These are phyloP conservation scores for Isotomurus palustris DNA, from an alignment of 2,888 invertebrate species.

Conservation along the genomic window DNA sequence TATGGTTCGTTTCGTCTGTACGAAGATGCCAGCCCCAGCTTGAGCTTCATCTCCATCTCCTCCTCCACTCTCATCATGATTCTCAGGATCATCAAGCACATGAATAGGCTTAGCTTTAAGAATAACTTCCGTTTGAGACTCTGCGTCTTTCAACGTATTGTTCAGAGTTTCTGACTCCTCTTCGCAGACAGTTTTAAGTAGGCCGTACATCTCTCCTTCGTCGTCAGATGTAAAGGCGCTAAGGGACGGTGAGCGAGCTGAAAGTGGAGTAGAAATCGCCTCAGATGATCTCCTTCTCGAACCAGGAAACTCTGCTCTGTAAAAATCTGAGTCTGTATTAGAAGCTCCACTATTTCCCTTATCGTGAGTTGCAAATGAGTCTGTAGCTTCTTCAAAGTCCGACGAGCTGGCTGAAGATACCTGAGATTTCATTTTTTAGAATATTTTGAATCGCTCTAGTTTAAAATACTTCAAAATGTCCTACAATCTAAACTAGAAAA, in stretches of 20 bases:
- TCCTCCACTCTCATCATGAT: not conserved
- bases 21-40: constrained; percentile 19
- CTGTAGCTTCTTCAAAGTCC: constrained; percentile 30
- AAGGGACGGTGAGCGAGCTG: constrained; percentile 32
- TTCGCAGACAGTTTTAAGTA: constrained; percentile 35
- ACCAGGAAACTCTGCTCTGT: constrained; percentile 23
- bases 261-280: constrained; percentile 36
- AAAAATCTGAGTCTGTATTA: constrained; percentile 39
- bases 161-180: constrained; percentile 17
- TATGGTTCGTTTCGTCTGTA: constrained; percentile 38
- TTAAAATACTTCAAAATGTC: too few species aligned
- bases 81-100: constrained; percentile 24
- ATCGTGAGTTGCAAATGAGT: constrained; percentile 31
- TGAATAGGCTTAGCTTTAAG: constrained; percentile 34
- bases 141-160: constrained; percentile 15
- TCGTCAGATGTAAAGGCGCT: constrained; percentile 40
- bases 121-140: constrained; percentile 24
- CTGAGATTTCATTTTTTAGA: too few species aligned
- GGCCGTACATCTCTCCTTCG: constrained; percentile 28
- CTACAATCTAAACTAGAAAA: too few species aligned
- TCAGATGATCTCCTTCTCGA: constrained; percentile 34
- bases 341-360: constrained; percentile 37
- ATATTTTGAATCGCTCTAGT: too few species aligned
- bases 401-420: constrained; percentile 19
- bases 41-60: not conserved